Evolutionary conservation across 2,888 invertebrate species (phyloP).

Genomic region (Hyalella azteca): DNA sequence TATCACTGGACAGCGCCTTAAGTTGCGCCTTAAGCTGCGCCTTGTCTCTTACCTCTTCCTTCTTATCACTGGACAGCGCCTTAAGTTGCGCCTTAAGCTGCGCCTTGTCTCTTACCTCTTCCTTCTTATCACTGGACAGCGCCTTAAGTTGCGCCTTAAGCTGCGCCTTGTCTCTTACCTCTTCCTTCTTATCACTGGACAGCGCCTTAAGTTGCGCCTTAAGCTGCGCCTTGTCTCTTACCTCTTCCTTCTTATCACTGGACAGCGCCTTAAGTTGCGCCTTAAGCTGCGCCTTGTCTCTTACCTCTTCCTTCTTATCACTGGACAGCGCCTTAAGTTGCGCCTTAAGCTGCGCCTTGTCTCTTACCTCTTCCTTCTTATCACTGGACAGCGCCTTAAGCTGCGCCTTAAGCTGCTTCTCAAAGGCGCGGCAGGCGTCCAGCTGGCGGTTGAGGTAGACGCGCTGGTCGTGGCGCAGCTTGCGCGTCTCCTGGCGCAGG

Average conservation of each 20-base stretch:
- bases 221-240: neutral
- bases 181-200: too few species aligned
- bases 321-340: conserved; percentile 52
- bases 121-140: too few species aligned
- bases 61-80: too few species aligned
- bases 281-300: conserved; percentile 43
- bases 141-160: too few species aligned
- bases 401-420: conserved; percentile 55
- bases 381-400: neutral
- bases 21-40: too few species aligned
- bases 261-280: conserved; percentile 51
- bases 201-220: too few species aligned
- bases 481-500: conserved; percentile 54
- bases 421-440: conserved; percentile 55
- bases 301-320: neutral
- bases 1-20: too few species aligned
- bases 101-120: too few species aligned
- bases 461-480: conserved; percentile 55
- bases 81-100: too few species aligned
- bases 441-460: conserved; percentile 55
- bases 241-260: conserved; percentile 54
- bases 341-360: conserved; percentile 50
- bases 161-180: too few species aligned
- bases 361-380: conserved; percentile 43
- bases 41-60: too few species aligned